phyloP scores from a whole-genome alignment of 2,113 vertebrate genomes.

The Syngnathoides biaculeatus region DNA sequence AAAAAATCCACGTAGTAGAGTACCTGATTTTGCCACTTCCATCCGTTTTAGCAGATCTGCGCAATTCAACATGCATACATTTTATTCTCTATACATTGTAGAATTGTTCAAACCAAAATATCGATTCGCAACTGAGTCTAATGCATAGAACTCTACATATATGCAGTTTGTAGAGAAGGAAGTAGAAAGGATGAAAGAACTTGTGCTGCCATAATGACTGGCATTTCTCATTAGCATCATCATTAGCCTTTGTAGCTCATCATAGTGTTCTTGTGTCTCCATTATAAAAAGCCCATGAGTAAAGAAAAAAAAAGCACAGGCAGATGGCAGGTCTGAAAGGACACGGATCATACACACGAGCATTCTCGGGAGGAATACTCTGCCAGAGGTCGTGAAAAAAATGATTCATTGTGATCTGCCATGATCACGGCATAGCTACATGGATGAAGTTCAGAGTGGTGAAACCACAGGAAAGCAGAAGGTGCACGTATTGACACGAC shows the following conservation, averaged over 20 bases:
- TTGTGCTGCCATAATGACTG: conserved; percentile 23
- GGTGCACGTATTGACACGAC: background rate
- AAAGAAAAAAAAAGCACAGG: conserved; percentile 2
- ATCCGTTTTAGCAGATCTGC: background rate
- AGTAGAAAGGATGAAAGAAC: background rate
- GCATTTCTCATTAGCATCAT: conserved; percentile 42
- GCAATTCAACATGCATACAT: background rate
- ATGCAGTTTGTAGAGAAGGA: background rate
- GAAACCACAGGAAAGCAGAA: conserved; percentile 1
- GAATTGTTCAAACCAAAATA: background rate
- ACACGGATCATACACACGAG: conserved; percentile 4
- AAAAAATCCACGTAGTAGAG: background rate
- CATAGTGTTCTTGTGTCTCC: conserved; percentile 11
- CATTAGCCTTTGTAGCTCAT: conserved; percentile 40
- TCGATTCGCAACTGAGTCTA: background rate
- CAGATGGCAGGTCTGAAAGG: conserved; percentile 20
- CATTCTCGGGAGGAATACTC: conserved; percentile 11
- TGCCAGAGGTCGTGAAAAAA: conserved; percentile 14
- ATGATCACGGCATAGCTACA: conserved; percentile 14
- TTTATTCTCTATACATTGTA: background rate
- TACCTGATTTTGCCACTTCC: background rate
- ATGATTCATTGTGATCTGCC: conserved; percentile 22
- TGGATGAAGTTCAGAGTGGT: background rate
- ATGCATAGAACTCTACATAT: background rate
- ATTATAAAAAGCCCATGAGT: conserved; percentile 6